Conservation (phyloP, 2,888 invertebrate genomes). For the Melieria crassipennis region DNA sequence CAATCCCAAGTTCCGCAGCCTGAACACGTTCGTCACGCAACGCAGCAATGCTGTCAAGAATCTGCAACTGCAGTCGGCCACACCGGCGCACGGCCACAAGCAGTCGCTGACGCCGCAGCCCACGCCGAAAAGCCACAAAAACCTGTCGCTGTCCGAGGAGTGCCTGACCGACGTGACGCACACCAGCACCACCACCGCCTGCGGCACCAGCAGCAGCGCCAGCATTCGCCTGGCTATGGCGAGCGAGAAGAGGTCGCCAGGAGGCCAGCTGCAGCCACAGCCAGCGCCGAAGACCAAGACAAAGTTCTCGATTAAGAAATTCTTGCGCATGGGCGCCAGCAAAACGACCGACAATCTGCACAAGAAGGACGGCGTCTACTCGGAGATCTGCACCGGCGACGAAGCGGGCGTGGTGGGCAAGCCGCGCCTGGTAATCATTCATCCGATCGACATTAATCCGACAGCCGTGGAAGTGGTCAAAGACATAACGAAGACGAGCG, state of each 20-base stretch:
- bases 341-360: constrained; percentile 69
- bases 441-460: constrained; percentile 86
- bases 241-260: constrained; percentile 45
- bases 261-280: constrained; percentile 28
- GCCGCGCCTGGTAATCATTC: constrained; percentile 85
- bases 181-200: constrained; percentile 15
- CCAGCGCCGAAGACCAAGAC: constrained; percentile 71
- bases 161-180: constrained; percentile 66
- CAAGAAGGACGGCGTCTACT: constrained; percentile 65
- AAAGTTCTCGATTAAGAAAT: constrained; percentile 84
- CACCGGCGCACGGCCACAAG: constrained; percentile 55
- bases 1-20: constrained; percentile 71
- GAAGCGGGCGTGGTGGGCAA: constrained; percentile 66
- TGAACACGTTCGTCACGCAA: constrained; percentile 65
- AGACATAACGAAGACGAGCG: constrained; percentile 68
- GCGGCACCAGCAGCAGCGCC: constrained; percentile 30
- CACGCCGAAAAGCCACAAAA: constrained; percentile 69
- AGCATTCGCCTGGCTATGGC: constrained; percentile 26
- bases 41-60: constrained; percentile 62
- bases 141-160: constrained; percentile 80
- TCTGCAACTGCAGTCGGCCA: constrained; percentile 56
- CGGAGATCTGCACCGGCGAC: constrained; percentile 64
- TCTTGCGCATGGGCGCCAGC: constrained; percentile 81
- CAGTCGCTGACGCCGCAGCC: constrained; percentile 72
- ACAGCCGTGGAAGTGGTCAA: constrained; percentile 82